These are phyloP conservation scores for Neria commutata DNA, from an alignment of 2,888 invertebrate genomes.

Conservation along the genomic window DNA sequence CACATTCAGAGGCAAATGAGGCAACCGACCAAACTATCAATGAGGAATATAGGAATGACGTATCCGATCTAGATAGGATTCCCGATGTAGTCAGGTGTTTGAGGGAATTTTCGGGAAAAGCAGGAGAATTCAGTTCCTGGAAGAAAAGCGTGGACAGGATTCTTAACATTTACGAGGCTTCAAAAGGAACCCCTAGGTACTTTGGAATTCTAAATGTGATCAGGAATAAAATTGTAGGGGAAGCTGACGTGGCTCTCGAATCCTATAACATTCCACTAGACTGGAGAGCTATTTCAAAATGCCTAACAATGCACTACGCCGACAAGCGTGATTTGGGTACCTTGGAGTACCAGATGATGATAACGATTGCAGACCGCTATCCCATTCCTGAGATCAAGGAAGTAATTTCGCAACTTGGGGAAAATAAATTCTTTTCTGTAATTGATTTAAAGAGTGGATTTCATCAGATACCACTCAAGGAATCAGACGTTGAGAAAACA, in stretches of 20 bases:
- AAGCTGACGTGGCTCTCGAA: conserved; percentile 22
- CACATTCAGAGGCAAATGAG: not conserved
- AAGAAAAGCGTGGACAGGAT: conserved; percentile 15
- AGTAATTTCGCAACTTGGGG: not conserved
- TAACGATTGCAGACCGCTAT: not conserved
- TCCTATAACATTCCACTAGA: conserved; percentile 23
- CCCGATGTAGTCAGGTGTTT: conserved; percentile 14
- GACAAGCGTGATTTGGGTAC: conserved; percentile 18
- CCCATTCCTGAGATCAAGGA: not conserved
- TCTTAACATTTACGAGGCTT: conserved; percentile 15
- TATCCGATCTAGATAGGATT: conserved; percentile 8
- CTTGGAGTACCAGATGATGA: not conserved
- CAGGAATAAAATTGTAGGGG: conserved; percentile 25
- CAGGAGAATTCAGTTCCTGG: conserved; percentile 24
- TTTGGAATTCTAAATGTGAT: conserved; percentile 14
- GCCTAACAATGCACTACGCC: conserved; percentile 23
- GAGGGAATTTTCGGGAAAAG: conserved; percentile 20
- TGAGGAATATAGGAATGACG: not conserved
- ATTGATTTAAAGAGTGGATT: conserved; percentile 27
- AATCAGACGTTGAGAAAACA: conserved; percentile 28
- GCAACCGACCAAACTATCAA: not conserved
- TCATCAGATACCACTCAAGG: conserved; percentile 27
- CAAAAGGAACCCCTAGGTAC: conserved; percentile 14
- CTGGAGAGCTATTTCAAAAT: conserved; percentile 10
- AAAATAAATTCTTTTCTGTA: not conserved